phyloP scores from a whole-genome alignment of 2,888 invertebrate species.

The Isoperla grammatica region DNA sequence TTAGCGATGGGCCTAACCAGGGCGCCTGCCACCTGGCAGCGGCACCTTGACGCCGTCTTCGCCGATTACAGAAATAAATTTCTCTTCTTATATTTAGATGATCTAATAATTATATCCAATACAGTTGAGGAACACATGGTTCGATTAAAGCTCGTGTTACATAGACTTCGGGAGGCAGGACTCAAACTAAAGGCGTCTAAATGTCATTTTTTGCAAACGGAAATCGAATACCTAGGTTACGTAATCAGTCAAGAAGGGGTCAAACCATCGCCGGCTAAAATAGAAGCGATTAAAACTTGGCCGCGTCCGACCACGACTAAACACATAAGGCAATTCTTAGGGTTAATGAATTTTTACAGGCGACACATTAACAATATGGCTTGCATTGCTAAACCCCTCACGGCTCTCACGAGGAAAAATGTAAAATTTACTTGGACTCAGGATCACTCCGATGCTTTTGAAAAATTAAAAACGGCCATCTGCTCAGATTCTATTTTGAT shows the following conservation, averaged over 20 bases:
- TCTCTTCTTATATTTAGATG: background rate
- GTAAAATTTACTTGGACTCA: slow-evolving; percentile 28
- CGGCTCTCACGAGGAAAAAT: slow-evolving; percentile 32
- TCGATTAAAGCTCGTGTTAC: slow-evolving; percentile 29
- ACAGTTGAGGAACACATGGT: slow-evolving; percentile 22
- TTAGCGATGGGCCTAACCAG: too few relatives aligned
- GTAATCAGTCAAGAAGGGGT: slow-evolving; percentile 33
- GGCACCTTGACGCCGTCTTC: too few relatives aligned
- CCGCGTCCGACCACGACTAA: slow-evolving; percentile 27
- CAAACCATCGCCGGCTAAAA: slow-evolving; percentile 32
- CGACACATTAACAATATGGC: slow-evolving; percentile 34
- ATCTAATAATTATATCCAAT: background rate
- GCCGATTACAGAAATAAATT: too few relatives aligned
- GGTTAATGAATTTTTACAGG: slow-evolving; percentile 36
- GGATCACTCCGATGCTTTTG: slow-evolving; percentile 27
- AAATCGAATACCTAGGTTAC: slow-evolving; percentile 34
- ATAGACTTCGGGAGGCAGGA: slow-evolving; percentile 26
- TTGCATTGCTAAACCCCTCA: slow-evolving; percentile 33
- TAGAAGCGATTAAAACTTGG: slow-evolving; percentile 31
- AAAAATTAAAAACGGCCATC: slow-evolving; percentile 26
- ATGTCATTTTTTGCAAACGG: slow-evolving; percentile 31
- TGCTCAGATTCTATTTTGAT: slow-evolving; percentile 29
- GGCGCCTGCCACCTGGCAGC: too few relatives aligned
- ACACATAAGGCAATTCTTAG: slow-evolving; percentile 34
- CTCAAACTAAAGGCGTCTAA: slow-evolving; percentile 31